Evolutionary conservation across 2,888 invertebrate genomes (phyloP).

Genomic region (Villa cingulata): DNA sequence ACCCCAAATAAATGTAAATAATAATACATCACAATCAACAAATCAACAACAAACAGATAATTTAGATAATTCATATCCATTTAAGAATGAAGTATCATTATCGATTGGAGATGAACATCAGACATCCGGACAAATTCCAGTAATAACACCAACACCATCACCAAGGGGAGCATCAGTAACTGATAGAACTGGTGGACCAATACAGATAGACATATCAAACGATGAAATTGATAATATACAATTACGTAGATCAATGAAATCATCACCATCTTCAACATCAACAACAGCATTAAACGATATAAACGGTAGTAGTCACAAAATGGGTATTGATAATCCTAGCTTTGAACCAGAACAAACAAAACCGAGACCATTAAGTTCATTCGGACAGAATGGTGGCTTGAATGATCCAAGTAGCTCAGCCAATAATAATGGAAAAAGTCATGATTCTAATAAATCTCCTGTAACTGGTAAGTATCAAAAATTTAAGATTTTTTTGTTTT

Average conservation of each 20-base stretch:
- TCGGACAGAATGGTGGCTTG: conserved; percentile 13
- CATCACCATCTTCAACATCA: conserved; percentile 7
- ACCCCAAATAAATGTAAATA: no score
- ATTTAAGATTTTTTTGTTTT: neutral
- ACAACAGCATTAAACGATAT: no score
- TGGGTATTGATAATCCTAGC: conserved; percentile 16
- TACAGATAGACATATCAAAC: conserved; percentile 9
- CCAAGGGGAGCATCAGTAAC: conserved; percentile 10
- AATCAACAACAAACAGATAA: no score
- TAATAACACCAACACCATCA: conserved; percentile 17
- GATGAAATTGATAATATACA: conserved; percentile 12
- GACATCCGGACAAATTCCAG: conserved; percentile 13
- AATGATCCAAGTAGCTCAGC: conserved; percentile 5
- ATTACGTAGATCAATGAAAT: conserved; percentile 10
- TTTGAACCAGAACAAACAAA: conserved; percentile 14
- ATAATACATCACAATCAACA: no score
- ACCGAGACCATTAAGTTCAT: conserved; percentile 16
- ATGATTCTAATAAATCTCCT: conserved; percentile 8
- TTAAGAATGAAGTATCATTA: conserved; percentile 16
- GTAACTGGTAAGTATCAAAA: conserved; percentile 7
- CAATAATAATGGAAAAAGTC: conserved; percentile 12
- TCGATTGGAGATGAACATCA: conserved; percentile 15
- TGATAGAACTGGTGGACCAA: neutral
- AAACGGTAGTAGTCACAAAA: conserved; percentile 12
- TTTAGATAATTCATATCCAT: conserved; percentile 13